phyloP scores from a whole-genome alignment of 2,888 invertebrate genomes.

The Coenonympha arcania region DNA sequence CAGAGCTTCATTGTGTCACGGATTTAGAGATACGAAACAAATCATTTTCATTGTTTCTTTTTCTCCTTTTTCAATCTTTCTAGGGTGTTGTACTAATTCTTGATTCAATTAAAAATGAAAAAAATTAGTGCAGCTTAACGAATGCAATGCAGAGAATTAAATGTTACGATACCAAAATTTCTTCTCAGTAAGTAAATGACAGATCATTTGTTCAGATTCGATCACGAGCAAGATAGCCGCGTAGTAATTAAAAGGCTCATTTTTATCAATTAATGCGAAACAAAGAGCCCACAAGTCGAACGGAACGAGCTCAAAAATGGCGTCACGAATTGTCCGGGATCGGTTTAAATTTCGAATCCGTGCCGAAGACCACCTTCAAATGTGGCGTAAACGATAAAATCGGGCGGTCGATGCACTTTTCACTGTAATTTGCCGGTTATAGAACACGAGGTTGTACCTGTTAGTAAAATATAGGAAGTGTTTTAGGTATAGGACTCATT shows the following conservation, averaged over 20 bases:
- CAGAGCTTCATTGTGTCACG: too few species aligned
- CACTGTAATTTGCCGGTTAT: conserved; percentile 27
- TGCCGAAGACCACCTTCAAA: conserved; percentile 55
- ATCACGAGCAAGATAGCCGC: conserved; percentile 14
- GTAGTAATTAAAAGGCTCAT: conserved; percentile 25
- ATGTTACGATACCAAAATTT: too few species aligned
- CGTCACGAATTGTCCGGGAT: conserved; percentile 50
- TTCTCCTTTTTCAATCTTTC: too few species aligned
- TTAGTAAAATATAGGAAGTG: too few species aligned
- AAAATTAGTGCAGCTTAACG: too few species aligned
- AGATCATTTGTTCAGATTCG: conserved; percentile 3
- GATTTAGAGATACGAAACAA: too few species aligned
- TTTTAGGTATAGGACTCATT: too few species aligned
- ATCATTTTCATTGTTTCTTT: too few species aligned
- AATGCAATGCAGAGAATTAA: too few species aligned
- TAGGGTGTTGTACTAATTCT: too few species aligned
- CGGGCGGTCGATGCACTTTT: conserved; percentile 57
- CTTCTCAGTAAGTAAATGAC: background rate
- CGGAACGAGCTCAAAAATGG: conserved; percentile 36
- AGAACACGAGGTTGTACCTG: conserved; percentile 26
- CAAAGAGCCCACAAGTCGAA: conserved; percentile 28
- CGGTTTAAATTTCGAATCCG: conserved; percentile 55
- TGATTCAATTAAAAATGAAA: too few species aligned
- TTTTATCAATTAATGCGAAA: conserved; percentile 29
- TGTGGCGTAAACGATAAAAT: conserved; percentile 57